A percentile compares a stretch with the other conserved stretches of the same genome.
These are phyloP conservation scores for Andrena camellia DNA, from an alignment of 2,888 invertebrate genomes.

Conservation along the genomic window DNA sequence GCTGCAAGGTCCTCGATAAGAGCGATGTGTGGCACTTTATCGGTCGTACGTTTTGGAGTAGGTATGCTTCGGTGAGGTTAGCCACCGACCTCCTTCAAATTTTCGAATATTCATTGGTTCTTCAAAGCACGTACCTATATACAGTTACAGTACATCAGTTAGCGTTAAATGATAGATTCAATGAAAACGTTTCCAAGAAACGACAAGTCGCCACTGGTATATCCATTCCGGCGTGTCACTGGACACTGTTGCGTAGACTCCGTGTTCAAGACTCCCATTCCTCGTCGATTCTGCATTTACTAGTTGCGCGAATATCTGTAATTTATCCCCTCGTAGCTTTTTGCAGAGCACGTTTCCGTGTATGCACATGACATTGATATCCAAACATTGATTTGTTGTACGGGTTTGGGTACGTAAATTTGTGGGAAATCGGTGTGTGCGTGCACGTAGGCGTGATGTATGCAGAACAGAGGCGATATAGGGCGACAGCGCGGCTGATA, in stretches of 20 bases:
- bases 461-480: constrained; percentile 52
- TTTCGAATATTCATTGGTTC: neutral
- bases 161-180: too few species aligned
- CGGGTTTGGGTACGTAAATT: constrained; percentile 41
- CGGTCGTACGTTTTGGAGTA: too few species aligned
- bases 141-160: neutral
- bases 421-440: constrained; percentile 7
- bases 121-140: neutral
- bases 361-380: constrained; percentile 14
- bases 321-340: constrained; percentile 27
- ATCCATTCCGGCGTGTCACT: neutral
- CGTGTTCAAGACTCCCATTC: neutral
- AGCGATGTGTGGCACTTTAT: too few species aligned
- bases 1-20: too few species aligned
- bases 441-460: constrained; percentile 29
- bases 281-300: constrained; percentile 4
- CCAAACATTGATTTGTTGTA: neutral
- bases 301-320: constrained; percentile 23
- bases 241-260: neutral
- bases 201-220: neutral
- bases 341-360: neutral
- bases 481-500: constrained; percentile 69
- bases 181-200: neutral
- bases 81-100: too few species aligned
- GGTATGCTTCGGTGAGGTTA: too few species aligned